These are phyloP conservation scores for Diaprepes abbreviatus DNA, from an alignment of 2,888 invertebrate species.

Conservation along the genomic window DNA sequence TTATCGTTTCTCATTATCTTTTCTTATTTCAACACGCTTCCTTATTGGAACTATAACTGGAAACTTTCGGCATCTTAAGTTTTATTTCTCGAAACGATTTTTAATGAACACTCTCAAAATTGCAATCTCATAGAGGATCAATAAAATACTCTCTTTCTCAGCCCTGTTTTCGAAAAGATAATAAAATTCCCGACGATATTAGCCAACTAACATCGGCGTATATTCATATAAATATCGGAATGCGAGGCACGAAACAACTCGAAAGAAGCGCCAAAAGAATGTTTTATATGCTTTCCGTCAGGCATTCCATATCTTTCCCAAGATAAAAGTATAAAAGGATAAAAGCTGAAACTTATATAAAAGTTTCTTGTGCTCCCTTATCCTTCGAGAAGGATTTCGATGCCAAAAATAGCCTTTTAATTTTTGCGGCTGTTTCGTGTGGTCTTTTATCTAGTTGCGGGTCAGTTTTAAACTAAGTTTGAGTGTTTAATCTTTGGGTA, in stretches of 20 bases:
- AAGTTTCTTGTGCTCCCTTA: conserved; percentile 20
- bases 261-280: conserved; percentile 40
- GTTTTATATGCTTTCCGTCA: conserved; percentile 43
- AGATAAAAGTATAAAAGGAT: conserved; percentile 40
- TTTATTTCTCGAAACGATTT: too few relatives aligned
- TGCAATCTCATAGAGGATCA: conserved; percentile 7
- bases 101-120: neutral
- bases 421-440: conserved; percentile 2
- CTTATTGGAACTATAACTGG: too few relatives aligned
- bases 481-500: too few relatives aligned
- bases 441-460: conserved; percentile 4
- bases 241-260: conserved; percentile 32
- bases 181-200: conserved; percentile 29
- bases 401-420: conserved; percentile 18
- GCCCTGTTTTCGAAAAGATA: conserved; percentile 25
- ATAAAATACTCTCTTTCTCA: neutral
- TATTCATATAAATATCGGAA: conserved; percentile 45
- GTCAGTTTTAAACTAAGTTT: neutral
- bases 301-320: conserved; percentile 21
- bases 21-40: too few relatives aligned
- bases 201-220: conserved; percentile 33
- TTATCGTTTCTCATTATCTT: too few relatives aligned
- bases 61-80: too few relatives aligned
- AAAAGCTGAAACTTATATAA: conserved; percentile 30
- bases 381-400: conserved; percentile 4